Percentiles rank a stretch among this genome's conserved stretches.
These are phyloP conservation scores for Malachius bipustulatus DNA, from an alignment of 2,888 invertebrate species.

Conservation along the genomic window DNA sequence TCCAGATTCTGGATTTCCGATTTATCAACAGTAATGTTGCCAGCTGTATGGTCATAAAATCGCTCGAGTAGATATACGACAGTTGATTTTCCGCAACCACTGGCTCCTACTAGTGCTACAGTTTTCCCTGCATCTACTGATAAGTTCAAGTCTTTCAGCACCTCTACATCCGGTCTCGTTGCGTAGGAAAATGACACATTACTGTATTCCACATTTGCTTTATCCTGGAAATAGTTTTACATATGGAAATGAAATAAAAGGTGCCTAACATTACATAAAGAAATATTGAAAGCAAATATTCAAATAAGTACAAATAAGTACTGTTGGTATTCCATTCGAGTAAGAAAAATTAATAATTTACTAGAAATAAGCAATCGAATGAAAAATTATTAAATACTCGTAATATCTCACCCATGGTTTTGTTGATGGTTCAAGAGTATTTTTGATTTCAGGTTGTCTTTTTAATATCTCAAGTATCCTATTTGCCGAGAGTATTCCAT, in stretches of 20 bases:
- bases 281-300: too few species aligned
- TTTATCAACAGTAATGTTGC: conserved; percentile 40
- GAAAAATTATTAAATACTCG: too few species aligned
- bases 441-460: conserved; percentile 47
- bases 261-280: background rate
- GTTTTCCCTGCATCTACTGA: conserved; percentile 55
- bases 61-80: conserved; percentile 71
- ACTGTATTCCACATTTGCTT: conserved; percentile 59
- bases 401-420: conserved; percentile 33
- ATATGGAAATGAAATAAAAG: background rate
- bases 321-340: too few species aligned
- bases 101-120: conserved; percentile 64
- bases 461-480: conserved; percentile 52
- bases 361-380: too few species aligned
- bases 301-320: too few species aligned
- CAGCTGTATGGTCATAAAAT: conserved; percentile 66
- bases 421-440: conserved; percentile 25
- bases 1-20: conserved; percentile 26
- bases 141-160: conserved; percentile 55
- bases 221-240: conserved; percentile 23
- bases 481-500: conserved; percentile 60
- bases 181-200: conserved; percentile 67
- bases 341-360: too few species aligned
- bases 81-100: conserved; percentile 86
- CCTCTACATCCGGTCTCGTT: conserved; percentile 54